Conservation (phyloP, 2,888 invertebrate genomes). For the Chymomyza procnemis region DNA sequence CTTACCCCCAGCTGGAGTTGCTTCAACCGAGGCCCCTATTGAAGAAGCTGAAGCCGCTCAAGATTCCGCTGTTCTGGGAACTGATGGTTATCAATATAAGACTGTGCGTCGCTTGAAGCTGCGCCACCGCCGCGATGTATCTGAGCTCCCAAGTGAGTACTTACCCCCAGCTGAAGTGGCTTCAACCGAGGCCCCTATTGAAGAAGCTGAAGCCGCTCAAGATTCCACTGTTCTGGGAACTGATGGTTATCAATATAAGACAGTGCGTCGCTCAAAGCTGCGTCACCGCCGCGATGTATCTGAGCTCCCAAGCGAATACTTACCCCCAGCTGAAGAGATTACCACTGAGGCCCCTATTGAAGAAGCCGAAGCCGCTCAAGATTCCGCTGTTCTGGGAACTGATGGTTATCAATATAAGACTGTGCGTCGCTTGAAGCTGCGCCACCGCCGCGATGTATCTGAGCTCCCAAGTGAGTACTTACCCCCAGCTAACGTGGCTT, state of each 20-base stretch:
- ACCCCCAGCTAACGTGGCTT: slow-evolving; percentile 29
- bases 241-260: slow-evolving; percentile 39
- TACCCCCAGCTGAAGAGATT: slow-evolving; percentile 40
- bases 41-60: slow-evolving; percentile 19
- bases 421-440: slow-evolving; percentile 51
- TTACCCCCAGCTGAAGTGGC: slow-evolving; percentile 40
- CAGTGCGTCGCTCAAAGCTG: slow-evolving; percentile 38
- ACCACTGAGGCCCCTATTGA: slow-evolving; percentile 30
- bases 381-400: slow-evolving; percentile 40
- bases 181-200: slow-evolving; percentile 23
- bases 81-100: slow-evolving; percentile 50
- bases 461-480: slow-evolving; percentile 46
- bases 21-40: slow-evolving; percentile 28
- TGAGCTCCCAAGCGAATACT: slow-evolving; percentile 41
- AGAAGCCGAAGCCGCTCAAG: slow-evolving; percentile 27
- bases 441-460: slow-evolving; percentile 55
- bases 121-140: slow-evolving; percentile 48
- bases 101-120: slow-evolving; percentile 40
- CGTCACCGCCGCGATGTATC: slow-evolving; percentile 47
- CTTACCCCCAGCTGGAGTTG: slow-evolving; percentile 39
- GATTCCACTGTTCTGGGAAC: slow-evolving; percentile 32
- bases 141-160: slow-evolving; percentile 40
- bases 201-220: slow-evolving; percentile 20
- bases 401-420: slow-evolving; percentile 61
- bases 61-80: slow-evolving; percentile 30